These are phyloP conservation scores for Selene dorsalis DNA, from an alignment of 2,797 vertebrate genomes.

Conservation along the genomic window DNA sequence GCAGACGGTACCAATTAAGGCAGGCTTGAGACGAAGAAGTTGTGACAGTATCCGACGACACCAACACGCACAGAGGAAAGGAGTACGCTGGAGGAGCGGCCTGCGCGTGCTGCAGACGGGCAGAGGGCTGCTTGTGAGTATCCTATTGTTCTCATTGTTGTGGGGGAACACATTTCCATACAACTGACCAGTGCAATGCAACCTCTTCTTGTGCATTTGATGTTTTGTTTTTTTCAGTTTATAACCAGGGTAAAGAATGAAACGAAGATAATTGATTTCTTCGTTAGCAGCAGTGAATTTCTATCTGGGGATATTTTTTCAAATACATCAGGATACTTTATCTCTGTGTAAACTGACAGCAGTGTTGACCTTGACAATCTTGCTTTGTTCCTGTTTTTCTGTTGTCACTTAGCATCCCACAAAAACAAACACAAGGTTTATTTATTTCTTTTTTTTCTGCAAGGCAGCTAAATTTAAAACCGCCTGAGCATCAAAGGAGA, in stretches of 20 bases:
- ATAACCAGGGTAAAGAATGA: conserved; percentile 28
- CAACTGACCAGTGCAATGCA: conserved; percentile 11
- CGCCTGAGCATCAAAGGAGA: conserved; percentile 22
- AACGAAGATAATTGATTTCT: conserved; percentile 27
- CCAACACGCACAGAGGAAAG: conserved; percentile 23
- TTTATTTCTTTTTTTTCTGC: conserved; percentile 30
- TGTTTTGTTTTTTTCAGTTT: conserved; percentile 20
- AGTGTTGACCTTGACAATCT: conserved; percentile 48
- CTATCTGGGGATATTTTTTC: conserved; percentile 29
- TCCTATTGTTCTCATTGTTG: conserved; percentile 64
- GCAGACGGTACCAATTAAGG: conserved; percentile 47
- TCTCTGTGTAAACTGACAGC: conserved; percentile 27
- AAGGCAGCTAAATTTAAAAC: conserved; percentile 52
- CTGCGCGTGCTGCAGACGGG: conserved; percentile 53
- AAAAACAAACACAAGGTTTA: conserved; percentile 32
- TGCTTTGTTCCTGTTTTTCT: conserved; percentile 29
- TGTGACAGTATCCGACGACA: conserved; percentile 39
- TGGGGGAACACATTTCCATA: conserved; percentile 39
- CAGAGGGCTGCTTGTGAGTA: conserved; percentile 79
- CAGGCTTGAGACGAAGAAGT: conserved; percentile 56
- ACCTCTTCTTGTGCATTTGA: conserved; percentile 4
- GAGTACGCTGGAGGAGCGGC: conserved; percentile 56
- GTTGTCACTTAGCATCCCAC: conserved; percentile 21
- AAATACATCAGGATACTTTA: conserved; percentile 21
- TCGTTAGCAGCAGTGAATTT: conserved; percentile 34